Conservation (phyloP, 2,113 vertebrate genomes). For the Coturnix japonica region DNA sequence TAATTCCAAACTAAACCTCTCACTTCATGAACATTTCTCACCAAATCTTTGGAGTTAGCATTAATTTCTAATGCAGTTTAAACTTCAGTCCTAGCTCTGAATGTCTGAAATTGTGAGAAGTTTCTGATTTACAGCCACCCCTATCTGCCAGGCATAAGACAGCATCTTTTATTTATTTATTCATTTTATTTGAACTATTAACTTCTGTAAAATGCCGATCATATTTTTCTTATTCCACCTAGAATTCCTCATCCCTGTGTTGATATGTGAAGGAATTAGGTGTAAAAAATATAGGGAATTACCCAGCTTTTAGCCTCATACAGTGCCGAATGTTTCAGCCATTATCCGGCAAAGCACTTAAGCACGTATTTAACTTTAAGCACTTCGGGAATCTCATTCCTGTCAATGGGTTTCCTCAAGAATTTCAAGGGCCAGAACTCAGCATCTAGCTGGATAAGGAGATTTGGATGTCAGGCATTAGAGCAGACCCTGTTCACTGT, state of each 20-base stretch:
- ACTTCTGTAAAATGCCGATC: not conserved
- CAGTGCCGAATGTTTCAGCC: not conserved
- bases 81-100: not conserved
- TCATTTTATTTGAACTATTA: not conserved
- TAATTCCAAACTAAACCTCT: slow-evolving; percentile 16
- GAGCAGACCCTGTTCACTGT: not conserved
- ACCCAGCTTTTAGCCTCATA: not conserved
- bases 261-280: not conserved
- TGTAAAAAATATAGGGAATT: not conserved
- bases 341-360: not conserved
- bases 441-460: not conserved
- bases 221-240: not conserved
- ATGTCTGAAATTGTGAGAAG: not conserved
- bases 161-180: not conserved
- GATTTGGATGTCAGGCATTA: not conserved
- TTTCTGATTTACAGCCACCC: not conserved
- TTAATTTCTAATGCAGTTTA: not conserved
- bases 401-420: not conserved
- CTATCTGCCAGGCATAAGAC: not conserved
- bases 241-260: not conserved
- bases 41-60: not conserved
- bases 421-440: not conserved
- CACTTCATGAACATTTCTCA: not conserved
- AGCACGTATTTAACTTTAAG: not conserved
- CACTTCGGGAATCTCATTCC: not conserved